Evolutionary conservation across 2,113 vertebrate genomes (phyloP), one percentile per base, ranked within the genome.

Genomic region (Chloebia gouldiae): DNA sequence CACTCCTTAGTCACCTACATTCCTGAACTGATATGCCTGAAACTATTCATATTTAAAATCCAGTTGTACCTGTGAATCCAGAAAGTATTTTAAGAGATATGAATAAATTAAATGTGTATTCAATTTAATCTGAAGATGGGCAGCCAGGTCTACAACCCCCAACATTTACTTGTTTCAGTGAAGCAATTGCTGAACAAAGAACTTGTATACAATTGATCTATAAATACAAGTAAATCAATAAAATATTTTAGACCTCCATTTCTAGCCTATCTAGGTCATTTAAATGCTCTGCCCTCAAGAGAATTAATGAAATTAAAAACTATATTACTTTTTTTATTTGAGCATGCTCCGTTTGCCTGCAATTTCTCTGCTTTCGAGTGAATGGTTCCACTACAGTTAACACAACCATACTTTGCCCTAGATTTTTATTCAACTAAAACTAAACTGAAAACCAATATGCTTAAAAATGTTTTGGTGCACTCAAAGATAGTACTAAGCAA

Each of bases 171-270:
- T 78, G 33, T 94, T 92, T 90, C 79, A 81, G 21, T 81, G 75
- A 81, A 93, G 63, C 59, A 60, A 61, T 83, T 35, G n/a, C 51
- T 60, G 64, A 40, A 90, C 40, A 81, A 95, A 95, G 93, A 96
- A 80, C 81, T 86, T 40, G 24, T 92, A 49, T 59, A 60, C 44
- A 71, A 88, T 88, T 93, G 90, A 88, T 93, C 71, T 81, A 88
- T 92, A 96, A 92, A 92, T 95, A 69, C 80, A 92, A 93, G 88
- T 83, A 92, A 93, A 97, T 96, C 94, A 96, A 95, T 96, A 96
- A 92, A 95, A 96, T 94, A 95, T 94, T 96, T 96, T 44, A 93
- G 64, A 83, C 44, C 30, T 92, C 79, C 47, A 90, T 96, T 94
- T 94, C 85, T 90, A 71, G 64, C 35, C 76, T 94, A 30, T 92